These are phyloP conservation scores for Drosophila willistoni DNA, from an alignment of 1,140 invertebrate species.

Conservation along the genomic window DNA sequence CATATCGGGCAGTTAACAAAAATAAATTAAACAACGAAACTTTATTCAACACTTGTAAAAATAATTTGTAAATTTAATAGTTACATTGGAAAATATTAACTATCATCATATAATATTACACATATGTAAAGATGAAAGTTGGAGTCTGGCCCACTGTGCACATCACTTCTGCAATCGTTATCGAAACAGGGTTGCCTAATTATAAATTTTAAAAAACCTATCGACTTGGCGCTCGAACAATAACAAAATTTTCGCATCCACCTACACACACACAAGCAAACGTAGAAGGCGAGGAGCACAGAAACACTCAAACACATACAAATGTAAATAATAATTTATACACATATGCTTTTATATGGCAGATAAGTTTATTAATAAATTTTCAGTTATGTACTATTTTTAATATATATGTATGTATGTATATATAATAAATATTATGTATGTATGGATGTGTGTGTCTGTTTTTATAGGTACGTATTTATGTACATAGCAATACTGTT, in stretches of 20 bases:
- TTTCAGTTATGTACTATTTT: constrained; percentile 25
- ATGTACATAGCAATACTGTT: constrained; percentile 11
- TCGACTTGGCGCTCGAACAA: constrained; percentile 38
- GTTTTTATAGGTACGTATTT: neutral
- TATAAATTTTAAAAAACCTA: constrained; percentile 30
- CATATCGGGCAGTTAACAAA: too few relatives aligned
- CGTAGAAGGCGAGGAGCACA: constrained; percentile 6
- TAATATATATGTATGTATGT: constrained; percentile 4
- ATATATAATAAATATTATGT: too few relatives aligned
- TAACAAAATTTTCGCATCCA: neutral
- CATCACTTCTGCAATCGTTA: neutral
- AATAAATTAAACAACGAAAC: too few relatives aligned
- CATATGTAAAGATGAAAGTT: neutral
- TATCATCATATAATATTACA: too few relatives aligned
- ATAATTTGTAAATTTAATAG: too few relatives aligned
- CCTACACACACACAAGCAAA: neutral
- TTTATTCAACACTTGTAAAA: too few relatives aligned
- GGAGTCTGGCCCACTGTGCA: neutral
- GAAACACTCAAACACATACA: neutral
- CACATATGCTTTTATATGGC: constrained; percentile 36
- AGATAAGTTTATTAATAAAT: constrained; percentile 77
- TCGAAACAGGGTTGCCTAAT: constrained; percentile 15
- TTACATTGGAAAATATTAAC: too few relatives aligned
- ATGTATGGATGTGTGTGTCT: too few relatives aligned
- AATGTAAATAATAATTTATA: neutral